Percentiles rank a stretch among this genome's conserved stretches.
phyloP scores from a whole-genome alignment of 2,113 vertebrate genomes.

The Rhea americana region DNA sequence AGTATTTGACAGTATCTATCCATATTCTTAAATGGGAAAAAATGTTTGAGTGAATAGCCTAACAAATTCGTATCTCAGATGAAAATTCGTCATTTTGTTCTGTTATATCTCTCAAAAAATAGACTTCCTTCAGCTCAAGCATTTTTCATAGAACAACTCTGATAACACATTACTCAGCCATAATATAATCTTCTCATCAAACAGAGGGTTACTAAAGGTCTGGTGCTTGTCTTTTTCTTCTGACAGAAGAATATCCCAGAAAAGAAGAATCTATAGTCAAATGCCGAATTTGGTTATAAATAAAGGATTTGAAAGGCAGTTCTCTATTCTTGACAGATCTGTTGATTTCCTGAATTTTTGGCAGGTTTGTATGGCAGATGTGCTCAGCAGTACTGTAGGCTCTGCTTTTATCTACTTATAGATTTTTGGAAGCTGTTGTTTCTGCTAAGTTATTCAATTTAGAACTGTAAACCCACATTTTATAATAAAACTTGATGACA shows the following conservation, averaged over 20 bases:
- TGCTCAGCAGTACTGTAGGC: slow-evolving; percentile 37
- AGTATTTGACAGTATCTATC: background rate
- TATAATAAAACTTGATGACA: slow-evolving; percentile 53
- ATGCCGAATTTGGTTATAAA: slow-evolving; percentile 43
- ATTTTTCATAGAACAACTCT: background rate
- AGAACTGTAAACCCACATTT: slow-evolving; percentile 37
- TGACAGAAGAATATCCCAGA: background rate
- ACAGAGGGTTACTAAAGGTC: slow-evolving; percentile 1
- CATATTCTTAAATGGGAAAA: background rate
- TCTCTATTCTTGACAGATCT: slow-evolving; percentile 48
- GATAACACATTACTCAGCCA: background rate
- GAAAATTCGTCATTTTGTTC: background rate
- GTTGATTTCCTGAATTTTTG: slow-evolving; percentile 54
- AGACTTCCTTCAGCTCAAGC: background rate
- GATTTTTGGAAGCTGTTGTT: slow-evolving; percentile 68
- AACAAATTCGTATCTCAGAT: background rate
- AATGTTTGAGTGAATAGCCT: slow-evolving; percentile 11
- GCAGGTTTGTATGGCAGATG: slow-evolving; percentile 60
- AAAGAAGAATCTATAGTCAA: background rate
- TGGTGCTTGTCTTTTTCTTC: background rate
- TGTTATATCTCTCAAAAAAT: background rate
- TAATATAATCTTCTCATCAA: background rate
- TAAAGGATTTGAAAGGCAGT: slow-evolving; percentile 23
- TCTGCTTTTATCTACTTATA: slow-evolving; percentile 49
- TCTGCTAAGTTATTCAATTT: slow-evolving; percentile 66